These are phyloP conservation scores for Podarcis siculus DNA, from an alignment of 2,797 vertebrate species.

Conservation along the genomic window DNA sequence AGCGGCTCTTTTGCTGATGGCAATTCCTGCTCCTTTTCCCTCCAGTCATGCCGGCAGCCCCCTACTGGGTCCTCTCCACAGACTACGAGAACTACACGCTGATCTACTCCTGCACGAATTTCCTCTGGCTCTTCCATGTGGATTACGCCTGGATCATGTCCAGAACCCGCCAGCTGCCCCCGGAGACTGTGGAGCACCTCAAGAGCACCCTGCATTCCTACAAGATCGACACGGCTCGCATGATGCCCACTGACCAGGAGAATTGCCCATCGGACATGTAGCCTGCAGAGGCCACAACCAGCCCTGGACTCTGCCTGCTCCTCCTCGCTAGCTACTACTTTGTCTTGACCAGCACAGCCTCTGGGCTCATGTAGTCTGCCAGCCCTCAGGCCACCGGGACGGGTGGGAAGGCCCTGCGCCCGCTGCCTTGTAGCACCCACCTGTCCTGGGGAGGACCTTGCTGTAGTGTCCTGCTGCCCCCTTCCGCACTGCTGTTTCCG, in stretches of 20 bases:
- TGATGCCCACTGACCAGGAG: slow-evolving; percentile 83
- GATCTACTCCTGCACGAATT: slow-evolving; percentile 90
- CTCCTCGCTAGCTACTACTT: background rate
- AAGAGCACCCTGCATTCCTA: slow-evolving; percentile 82
- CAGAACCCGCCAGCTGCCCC: slow-evolving; percentile 83
- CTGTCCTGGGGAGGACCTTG: background rate
- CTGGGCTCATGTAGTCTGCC: background rate
- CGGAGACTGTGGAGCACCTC: slow-evolving; percentile 78
- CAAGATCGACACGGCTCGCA: slow-evolving; percentile 83
- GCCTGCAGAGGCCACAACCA: slow-evolving; percentile 71
- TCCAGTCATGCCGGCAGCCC: slow-evolving; percentile 86
- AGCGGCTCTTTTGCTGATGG: background rate
- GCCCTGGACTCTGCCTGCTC: slow-evolving; percentile 72
- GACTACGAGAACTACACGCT: slow-evolving; percentile 88
- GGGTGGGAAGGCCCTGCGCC: background rate
- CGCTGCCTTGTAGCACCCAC: background rate
- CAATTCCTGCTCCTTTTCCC: background rate
- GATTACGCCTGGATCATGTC: slow-evolving; percentile 90
- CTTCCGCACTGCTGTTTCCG: background rate
- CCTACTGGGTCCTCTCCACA: slow-evolving; percentile 91
- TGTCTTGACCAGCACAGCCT: slow-evolving; percentile 16
- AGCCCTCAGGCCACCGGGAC: background rate
- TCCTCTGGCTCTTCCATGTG: slow-evolving; percentile 87
- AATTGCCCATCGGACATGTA: slow-evolving; percentile 81
- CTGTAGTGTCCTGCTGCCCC: background rate